Conservation (phyloP, 2,113 vertebrate species). For the Nyctibius bracteatus region DNA sequence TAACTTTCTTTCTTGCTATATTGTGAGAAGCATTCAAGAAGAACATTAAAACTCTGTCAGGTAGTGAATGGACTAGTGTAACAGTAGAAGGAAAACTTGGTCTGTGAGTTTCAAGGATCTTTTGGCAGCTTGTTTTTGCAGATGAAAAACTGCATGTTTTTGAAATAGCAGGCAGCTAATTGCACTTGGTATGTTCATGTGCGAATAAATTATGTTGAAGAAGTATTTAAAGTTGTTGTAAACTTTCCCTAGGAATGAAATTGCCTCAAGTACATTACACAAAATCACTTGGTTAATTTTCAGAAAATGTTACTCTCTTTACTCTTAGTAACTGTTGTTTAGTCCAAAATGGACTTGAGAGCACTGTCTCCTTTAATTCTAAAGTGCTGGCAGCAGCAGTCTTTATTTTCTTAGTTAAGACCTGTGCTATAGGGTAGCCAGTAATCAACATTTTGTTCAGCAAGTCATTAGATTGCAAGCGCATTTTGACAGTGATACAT, state of each 20-base stretch:
- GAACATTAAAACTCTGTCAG: background rate
- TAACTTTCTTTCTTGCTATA: background rate
- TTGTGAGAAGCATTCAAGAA: background rate
- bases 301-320: background rate
- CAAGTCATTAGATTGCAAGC: constrained; percentile 53
- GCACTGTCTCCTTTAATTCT: background rate
- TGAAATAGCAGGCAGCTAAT: background rate
- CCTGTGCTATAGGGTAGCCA: background rate
- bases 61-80: background rate
- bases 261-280: too few species aligned
- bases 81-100: background rate
- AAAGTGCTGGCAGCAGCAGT: background rate
- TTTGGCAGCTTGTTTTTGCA: background rate
- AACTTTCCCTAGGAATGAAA: too few species aligned
- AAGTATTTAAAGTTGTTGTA: too few species aligned
- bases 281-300: background rate
- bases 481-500: constrained; percentile 51
- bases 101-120: background rate
- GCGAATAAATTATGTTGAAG: background rate
- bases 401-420: background rate
- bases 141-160: background rate
- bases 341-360: background rate
- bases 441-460: background rate
- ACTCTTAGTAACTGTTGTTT: background rate
- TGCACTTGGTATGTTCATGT: background rate